phyloP scores from a whole-genome alignment of 2,888 invertebrate genomes.

The Pyrrhia umbra region DNA sequence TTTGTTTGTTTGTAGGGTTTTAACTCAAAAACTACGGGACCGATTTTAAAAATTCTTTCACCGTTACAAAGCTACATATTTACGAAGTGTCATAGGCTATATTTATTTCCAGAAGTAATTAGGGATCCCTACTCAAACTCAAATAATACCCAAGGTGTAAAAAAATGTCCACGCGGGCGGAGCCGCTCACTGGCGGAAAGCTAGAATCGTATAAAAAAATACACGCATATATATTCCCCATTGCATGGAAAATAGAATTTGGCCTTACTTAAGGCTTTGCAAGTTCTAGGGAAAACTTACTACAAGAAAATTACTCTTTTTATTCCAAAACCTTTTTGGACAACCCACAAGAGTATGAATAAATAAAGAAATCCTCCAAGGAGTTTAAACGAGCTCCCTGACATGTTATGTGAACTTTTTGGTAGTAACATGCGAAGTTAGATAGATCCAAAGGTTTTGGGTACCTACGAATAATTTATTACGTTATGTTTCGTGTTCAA shows the following conservation, averaged over 20 bases:
- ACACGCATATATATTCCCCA: too few relatives aligned
- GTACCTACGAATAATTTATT: constrained; percentile 27
- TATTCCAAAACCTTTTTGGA: constrained; percentile 1
- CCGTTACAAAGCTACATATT: too few relatives aligned
- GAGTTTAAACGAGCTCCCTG: background rate
- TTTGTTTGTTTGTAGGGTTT: too few relatives aligned
- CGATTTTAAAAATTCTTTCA: too few relatives aligned
- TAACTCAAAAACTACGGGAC: too few relatives aligned
- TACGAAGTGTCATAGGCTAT: too few relatives aligned
- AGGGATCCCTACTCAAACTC: too few relatives aligned
- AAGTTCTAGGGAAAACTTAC: background rate
- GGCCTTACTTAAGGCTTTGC: background rate
- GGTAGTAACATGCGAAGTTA: background rate
- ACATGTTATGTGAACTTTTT: constrained; percentile 9
- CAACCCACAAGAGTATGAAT: background rate
- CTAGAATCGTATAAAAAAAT: too few relatives aligned
- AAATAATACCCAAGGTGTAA: too few relatives aligned
- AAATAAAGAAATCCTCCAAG: background rate
- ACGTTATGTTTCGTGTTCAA: background rate
- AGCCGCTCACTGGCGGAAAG: too few relatives aligned
- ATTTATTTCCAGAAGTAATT: too few relatives aligned
- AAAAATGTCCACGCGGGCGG: too few relatives aligned
- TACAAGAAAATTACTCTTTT: background rate
- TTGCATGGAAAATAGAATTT: background rate
- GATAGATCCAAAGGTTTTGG: background rate